These are phyloP conservation scores for Tetrax tetrax DNA, from an alignment of 2,113 vertebrate genomes.

Conservation along the genomic window DNA sequence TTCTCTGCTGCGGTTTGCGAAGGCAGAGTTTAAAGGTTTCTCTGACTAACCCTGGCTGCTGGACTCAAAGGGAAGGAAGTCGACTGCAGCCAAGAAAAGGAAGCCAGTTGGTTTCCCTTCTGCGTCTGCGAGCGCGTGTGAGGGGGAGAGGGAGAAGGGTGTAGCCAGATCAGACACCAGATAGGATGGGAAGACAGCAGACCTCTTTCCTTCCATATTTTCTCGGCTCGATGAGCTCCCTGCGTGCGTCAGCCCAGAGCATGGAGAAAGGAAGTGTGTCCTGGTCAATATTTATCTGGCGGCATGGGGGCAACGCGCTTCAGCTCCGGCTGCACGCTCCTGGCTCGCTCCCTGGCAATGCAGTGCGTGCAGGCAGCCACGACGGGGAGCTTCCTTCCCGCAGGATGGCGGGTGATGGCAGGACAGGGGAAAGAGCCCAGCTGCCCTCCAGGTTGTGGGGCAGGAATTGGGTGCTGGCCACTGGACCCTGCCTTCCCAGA, in stretches of 20 bases:
- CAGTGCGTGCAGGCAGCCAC: background rate
- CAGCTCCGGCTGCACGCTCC: background rate
- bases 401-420: background rate
- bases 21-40: background rate
- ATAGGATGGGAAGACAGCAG: background rate
- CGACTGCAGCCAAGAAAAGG: background rate
- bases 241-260: background rate
- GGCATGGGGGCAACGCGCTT: fast-evolving
- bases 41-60: background rate
- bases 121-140: background rate
- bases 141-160: background rate
- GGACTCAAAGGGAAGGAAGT: conserved; percentile 44
- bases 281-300: fast-evolving
- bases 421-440: background rate
- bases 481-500: fast-evolving
- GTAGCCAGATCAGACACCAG: background rate
- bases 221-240: background rate
- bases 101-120: conserved; percentile 32
- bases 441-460: background rate
- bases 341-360: background rate
- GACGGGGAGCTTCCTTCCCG: background rate
- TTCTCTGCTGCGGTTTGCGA: background rate
- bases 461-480: background rate
- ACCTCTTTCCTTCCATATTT: background rate
- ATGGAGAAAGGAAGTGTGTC: background rate